phyloP scores from a whole-genome alignment of 1,140 invertebrate species.

The Adelges cooleyi region DNA sequence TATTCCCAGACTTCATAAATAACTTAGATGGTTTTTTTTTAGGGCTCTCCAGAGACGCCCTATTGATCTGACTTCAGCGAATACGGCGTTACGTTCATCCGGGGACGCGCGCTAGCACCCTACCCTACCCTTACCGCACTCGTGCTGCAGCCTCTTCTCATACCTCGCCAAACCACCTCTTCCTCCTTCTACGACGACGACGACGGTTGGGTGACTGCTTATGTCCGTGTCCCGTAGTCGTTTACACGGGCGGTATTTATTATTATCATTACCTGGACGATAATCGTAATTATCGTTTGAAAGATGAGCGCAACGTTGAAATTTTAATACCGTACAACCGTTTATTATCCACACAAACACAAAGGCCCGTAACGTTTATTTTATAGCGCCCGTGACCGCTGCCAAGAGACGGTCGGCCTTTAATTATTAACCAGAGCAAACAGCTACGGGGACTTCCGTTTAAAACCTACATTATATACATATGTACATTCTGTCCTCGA shows the following conservation, averaged over 20 bases:
- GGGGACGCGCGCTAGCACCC: neutral
- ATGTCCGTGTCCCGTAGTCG: too few species aligned
- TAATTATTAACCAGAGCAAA: conserved; percentile 7
- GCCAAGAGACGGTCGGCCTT: neutral
- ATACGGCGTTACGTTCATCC: neutral
- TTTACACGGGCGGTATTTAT: too few species aligned
- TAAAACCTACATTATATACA: conserved; percentile 3
- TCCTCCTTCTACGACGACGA: too few species aligned
- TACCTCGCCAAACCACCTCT: too few species aligned
- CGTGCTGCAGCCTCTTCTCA: too few species aligned
- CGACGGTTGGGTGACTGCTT: too few species aligned
- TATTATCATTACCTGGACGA: neutral
- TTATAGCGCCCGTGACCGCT: conserved; percentile 16
- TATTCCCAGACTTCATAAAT: conserved; percentile 22
- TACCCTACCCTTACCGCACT: too few species aligned
- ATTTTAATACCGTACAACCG: neutral
- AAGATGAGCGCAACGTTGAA: neutral
- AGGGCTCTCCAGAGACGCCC: neutral
- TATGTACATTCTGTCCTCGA: too few species aligned
- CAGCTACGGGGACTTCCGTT: neutral
- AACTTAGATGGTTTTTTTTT: neutral
- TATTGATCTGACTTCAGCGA: conserved; percentile 11
- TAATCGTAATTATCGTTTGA: neutral
- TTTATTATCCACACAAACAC: neutral
- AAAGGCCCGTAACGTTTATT: conserved; percentile 1